These are phyloP conservation scores for Crocodylus rhombifer DNA, from an alignment of 2,797 vertebrate species.

Conservation along the genomic window DNA sequence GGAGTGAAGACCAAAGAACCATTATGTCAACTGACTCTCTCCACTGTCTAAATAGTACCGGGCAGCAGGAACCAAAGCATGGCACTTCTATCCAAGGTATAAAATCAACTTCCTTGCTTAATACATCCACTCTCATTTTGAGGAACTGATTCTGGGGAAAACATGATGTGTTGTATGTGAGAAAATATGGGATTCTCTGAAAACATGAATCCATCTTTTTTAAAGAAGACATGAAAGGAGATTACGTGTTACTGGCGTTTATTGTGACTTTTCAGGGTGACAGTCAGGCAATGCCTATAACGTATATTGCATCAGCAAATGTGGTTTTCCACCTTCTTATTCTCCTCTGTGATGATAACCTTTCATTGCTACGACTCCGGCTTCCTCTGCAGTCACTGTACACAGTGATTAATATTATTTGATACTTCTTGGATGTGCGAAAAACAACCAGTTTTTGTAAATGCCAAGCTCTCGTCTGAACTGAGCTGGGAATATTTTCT, in stretches of 20 bases:
- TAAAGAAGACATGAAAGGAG: background rate
- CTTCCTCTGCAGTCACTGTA: background rate
- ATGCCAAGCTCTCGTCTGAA: background rate
- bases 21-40: no score
- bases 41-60: no score
- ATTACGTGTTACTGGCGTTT: accelerated
- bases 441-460: background rate
- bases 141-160: no score
- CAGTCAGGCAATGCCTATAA: background rate
- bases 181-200: background rate
- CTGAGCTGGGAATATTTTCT: background rate
- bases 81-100: no score
- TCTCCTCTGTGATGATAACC: background rate
- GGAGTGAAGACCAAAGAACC: no score
- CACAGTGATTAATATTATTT: background rate
- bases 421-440: background rate
- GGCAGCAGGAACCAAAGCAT: no score
- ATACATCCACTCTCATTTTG: no score
- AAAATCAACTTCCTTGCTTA: no score
- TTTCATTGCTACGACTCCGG: background rate
- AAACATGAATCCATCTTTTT: accelerated
- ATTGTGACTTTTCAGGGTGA: background rate
- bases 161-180: no score
- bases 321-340: background rate
- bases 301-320: background rate